Percentiles rank a stretch among this genome's conserved stretches.
phyloP scores from a whole-genome alignment of 2,888 invertebrate species.

The Phortica magna region DNA sequence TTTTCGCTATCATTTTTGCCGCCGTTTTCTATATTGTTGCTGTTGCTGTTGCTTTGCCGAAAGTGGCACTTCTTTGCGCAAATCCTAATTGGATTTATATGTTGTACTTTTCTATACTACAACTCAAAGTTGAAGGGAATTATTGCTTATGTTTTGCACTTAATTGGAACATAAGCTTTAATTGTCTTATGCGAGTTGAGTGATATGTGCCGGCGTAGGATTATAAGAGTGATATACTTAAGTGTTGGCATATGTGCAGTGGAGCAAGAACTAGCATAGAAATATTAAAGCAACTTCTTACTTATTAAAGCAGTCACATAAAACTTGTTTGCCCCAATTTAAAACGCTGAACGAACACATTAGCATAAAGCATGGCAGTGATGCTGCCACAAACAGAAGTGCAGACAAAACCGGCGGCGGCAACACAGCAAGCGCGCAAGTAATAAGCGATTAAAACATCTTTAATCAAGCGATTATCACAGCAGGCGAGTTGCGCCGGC shows the following conservation, averaged over 20 bases:
- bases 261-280: background rate
- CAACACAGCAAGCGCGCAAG: slow-evolving; percentile 24
- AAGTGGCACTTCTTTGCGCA: slow-evolving; percentile 58
- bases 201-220: slow-evolving; percentile 33
- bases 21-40: background rate
- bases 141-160: slow-evolving; percentile 61
- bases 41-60: slow-evolving; percentile 15
- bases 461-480: slow-evolving; percentile 75
- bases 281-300: background rate
- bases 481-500: slow-evolving; percentile 64
- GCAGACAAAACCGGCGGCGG: background rate
- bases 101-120: slow-evolving; percentile 40
- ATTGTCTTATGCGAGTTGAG: slow-evolving; percentile 24
- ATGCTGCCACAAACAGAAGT: slow-evolving; percentile 44
- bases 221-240: slow-evolving; percentile 5
- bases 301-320: background rate
- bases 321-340: background rate
- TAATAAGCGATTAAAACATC: slow-evolving; percentile 64
- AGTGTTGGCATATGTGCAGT: slow-evolving; percentile 3
- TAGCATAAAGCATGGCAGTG: slow-evolving; percentile 20
- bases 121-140: slow-evolving; percentile 56
- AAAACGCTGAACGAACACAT: background rate
- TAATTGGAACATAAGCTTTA: slow-evolving; percentile 34
- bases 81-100: slow-evolving; percentile 73
- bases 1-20: background rate